These are phyloP conservation scores for Toxotes lorentzi DNA, from an alignment of 2,797 vertebrate genomes.

Conservation along the genomic window DNA sequence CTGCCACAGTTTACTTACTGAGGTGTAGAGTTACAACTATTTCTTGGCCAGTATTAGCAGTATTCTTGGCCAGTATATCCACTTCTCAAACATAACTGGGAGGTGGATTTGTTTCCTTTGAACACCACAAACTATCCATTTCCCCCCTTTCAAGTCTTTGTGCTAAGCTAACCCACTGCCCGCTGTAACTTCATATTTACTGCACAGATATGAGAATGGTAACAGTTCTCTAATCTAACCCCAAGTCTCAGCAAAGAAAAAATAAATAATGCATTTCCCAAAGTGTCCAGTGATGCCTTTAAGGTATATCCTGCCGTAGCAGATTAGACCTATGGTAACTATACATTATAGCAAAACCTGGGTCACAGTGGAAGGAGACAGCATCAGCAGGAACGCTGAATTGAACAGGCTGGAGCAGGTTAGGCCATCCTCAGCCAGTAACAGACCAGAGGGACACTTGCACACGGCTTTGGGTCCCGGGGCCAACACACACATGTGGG, in stretches of 20 bases:
- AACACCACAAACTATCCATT: too few species aligned
- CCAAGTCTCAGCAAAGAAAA: too few species aligned
- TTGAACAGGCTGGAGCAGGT: conserved; percentile 84
- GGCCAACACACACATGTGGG: conserved; percentile 91
- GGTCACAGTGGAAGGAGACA: conserved; percentile 80
- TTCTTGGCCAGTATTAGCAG: too few species aligned
- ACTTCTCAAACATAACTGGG: too few species aligned
- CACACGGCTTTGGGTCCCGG: conserved; percentile 84
- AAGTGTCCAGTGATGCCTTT: neutral
- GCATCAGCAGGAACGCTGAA: conserved; percentile 86
- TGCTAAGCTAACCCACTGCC: neutral
- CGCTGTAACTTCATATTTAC: neutral
- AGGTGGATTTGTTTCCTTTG: too few species aligned
- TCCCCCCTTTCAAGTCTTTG: neutral
- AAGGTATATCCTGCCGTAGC: neutral
- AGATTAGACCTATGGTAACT: neutral
- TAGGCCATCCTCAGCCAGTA: conserved; percentile 81
- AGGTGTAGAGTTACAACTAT: too few species aligned
- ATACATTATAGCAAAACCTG: conserved; percentile 80
- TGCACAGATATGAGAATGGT: too few species aligned
- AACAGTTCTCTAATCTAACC: too few species aligned
- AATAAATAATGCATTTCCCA: too few species aligned
- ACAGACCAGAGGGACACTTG: conserved; percentile 84
- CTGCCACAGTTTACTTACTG: too few species aligned
- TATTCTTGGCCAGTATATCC: too few species aligned